Conservation (phyloP, 92 coral and sea anemone genomes). For the Epizoanthus rinbou region DNA sequence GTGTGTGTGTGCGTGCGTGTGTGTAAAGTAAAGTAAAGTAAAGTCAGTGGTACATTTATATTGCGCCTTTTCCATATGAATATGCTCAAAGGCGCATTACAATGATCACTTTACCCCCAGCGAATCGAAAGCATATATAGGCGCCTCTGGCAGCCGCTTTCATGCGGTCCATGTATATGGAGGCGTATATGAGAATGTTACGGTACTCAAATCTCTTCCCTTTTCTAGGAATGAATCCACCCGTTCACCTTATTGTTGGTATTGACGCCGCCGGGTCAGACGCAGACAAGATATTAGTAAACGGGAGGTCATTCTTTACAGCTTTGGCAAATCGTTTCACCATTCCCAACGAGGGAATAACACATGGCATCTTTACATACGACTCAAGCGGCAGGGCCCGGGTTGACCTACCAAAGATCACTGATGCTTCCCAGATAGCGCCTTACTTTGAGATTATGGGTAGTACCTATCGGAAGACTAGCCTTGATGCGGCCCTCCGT, state of each 20-base stretch:
- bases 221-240: conserved; percentile 69
- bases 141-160: too few relatives aligned
- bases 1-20: too few relatives aligned
- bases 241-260: conserved; percentile 85
- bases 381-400: conserved; percentile 64
- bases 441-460: conserved; percentile 73
- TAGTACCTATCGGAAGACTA: conserved; percentile 62
- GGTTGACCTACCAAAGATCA: conserved; percentile 58
- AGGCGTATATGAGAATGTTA: too few relatives aligned
- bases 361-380: conserved; percentile 75
- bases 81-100: too few relatives aligned
- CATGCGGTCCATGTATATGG: too few relatives aligned
- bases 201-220: not conserved
- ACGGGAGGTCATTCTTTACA: conserved; percentile 74
- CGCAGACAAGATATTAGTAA: conserved; percentile 49
- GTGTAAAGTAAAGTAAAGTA: too few relatives aligned
- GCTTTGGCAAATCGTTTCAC: conserved; percentile 82
- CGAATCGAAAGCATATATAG: too few relatives aligned
- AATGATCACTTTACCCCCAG: too few relatives aligned
- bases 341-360: conserved; percentile 73
- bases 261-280: conserved; percentile 74
- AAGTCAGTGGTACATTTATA: too few relatives aligned
- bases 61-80: too few relatives aligned
- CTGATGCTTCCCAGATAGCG: conserved; percentile 66
- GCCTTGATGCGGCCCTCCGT: conserved; percentile 74